Base-by-base conservation (phyloP, 2,888 invertebrate genomes). In the Hesperia comma region DNA sequence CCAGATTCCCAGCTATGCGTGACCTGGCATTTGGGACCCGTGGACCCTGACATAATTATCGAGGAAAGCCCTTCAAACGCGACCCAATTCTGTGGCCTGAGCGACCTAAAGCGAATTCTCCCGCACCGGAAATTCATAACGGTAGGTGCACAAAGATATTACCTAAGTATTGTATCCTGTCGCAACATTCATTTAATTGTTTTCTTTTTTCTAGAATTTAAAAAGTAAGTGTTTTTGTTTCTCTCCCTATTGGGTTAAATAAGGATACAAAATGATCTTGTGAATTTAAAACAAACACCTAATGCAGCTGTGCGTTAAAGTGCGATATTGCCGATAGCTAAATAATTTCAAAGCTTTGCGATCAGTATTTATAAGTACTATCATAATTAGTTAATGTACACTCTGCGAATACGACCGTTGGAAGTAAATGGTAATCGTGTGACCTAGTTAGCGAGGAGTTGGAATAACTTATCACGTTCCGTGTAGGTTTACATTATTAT, bases 11-110 rank as follows among this genome's bases (percentile, higher is more conserved):
- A 75, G 32, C 68, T 71, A 55, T 90, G 89, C 70, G 60, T 79
- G 15, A 72, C 77, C 41, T 85, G 86, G 84, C 70, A 74, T 37
- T 66, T 83, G 41, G 61, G 71, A 6, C 61, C 46, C 66, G 61
- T 64, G 12, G 70, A 74, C 33, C 71, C 71, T 5, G 71, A 67
- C 58, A 71, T 71, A 49, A 67, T 75, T 12, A 63, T 67, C 6
- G 67, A 64, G 5, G 70, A 71, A 33, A 64, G 79, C 15, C 69
- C 69, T 37, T 69, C 75, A 1, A 74, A 71, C 8, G 69, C 74
- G 2, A 70, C 69, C 14, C 53, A 70, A 8, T 62, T 72, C 46
- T 89, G 89, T 69, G 87, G 82, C 21, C 62, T 81, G 6, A 83
- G 77, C 70, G 72, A 79, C 60, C 64, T 79, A 37, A 75, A 68